A percentile compares a stretch with the other conserved stretches of the same genome.
phyloP scores from a whole-genome alignment of 2,888 invertebrate genomes.

The Nephrotoma appendiculata region DNA sequence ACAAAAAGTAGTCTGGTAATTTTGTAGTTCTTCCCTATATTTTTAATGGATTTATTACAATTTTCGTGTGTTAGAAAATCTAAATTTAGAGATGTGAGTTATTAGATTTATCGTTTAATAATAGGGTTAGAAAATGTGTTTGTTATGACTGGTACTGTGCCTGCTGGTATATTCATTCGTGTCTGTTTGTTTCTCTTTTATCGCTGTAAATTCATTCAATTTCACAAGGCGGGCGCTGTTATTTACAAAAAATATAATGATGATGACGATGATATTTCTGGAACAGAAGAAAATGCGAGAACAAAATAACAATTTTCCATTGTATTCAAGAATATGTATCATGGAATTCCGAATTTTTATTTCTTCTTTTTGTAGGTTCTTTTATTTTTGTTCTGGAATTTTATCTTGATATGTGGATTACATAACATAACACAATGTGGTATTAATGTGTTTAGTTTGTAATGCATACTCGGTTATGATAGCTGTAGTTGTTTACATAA shows the following conservation, averaged over 20 bases:
- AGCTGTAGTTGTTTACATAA: too few species aligned
- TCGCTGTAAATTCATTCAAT: background rate
- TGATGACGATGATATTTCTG: background rate
- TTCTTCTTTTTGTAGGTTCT: background rate
- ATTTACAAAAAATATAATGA: background rate
- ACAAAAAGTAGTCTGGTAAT: background rate
- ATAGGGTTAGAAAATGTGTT: background rate
- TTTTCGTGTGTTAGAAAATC: background rate
- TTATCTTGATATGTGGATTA: background rate
- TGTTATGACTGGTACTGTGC: background rate
- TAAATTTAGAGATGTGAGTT: background rate
- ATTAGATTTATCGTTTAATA: background rate
- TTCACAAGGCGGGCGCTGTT: background rate
- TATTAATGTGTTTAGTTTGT: background rate
- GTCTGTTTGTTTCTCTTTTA: background rate
- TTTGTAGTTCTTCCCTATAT: background rate
- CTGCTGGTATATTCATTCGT: background rate
- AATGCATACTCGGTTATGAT: background rate
- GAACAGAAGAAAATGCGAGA: background rate
- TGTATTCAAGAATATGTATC: background rate
- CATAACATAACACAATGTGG: background rate
- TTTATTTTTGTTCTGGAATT: background rate
- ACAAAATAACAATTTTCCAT: background rate
- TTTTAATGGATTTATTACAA: background rate
- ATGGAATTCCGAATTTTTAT: background rate